These are phyloP conservation scores for Lampris incognitus DNA, from an alignment of 2,113 vertebrate species.

Conservation along the genomic window DNA sequence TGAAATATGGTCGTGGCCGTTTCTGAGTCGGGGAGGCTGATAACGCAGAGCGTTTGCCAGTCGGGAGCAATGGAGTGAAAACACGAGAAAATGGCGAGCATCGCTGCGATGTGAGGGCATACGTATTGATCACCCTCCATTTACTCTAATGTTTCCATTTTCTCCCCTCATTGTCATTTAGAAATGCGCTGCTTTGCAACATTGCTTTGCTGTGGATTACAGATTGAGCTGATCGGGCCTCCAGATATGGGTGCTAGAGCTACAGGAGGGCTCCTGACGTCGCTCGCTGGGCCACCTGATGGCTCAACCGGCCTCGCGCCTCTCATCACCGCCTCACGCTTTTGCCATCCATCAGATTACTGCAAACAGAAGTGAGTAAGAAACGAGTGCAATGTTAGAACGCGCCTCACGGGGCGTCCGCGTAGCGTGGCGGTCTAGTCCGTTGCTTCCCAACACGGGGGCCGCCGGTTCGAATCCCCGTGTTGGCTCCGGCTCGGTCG, in stretches of 20 bases:
- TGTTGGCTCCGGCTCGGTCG: no score
- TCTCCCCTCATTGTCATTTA: constrained; percentile 16
- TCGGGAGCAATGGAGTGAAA: constrained; percentile 68
- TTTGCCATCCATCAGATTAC: neutral
- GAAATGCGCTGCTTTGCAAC: constrained; percentile 28
- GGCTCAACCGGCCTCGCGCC: constrained; percentile 21
- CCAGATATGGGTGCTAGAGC: neutral
- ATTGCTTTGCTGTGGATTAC: constrained; percentile 7
- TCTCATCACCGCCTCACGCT: constrained; percentile 9
- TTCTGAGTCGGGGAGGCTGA: constrained; percentile 54
- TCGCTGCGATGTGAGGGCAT: constrained; percentile 35
- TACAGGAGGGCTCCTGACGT: constrained; percentile 14
- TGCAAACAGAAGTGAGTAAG: neutral
- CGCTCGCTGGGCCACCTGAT: constrained; percentile 19
- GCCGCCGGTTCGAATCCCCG: no score
- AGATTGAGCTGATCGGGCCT: neutral
- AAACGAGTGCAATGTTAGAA: constrained; percentile 2
- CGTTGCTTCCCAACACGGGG: no score
- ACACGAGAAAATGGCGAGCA: constrained; percentile 63
- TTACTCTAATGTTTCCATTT: constrained; percentile 47
- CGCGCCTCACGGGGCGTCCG: neutral
- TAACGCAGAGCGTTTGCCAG: constrained; percentile 63
- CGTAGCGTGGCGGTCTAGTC: no score
- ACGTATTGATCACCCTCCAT: constrained; percentile 57
- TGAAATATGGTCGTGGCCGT: constrained; percentile 46